phyloP scores from a whole-genome alignment of 2,888 invertebrate genomes.

The Hyalella azteca region DNA sequence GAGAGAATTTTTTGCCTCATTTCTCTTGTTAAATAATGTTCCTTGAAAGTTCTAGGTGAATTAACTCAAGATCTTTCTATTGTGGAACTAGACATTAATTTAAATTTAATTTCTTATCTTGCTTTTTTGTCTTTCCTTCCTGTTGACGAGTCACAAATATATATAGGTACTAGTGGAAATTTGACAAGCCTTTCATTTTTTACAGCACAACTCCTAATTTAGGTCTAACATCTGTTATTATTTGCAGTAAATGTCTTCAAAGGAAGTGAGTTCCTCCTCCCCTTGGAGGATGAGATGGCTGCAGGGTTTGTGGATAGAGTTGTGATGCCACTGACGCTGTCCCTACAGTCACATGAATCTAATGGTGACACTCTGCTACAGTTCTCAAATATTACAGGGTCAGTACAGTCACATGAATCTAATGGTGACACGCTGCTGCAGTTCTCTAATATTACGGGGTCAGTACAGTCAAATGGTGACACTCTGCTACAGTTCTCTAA shows the following conservation, averaged over 20 bases:
- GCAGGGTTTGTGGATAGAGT: background rate
- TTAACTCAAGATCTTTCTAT: too few relatives aligned
- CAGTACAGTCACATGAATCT: conserved; percentile 23
- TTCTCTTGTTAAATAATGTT: too few relatives aligned
- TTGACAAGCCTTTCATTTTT: too few relatives aligned
- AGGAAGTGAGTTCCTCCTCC: conserved; percentile 6
- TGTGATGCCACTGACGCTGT: background rate
- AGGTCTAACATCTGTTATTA: too few relatives aligned
- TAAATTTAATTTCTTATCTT: too few relatives aligned
- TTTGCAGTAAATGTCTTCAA: conserved; percentile 6
- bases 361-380: conserved; percentile 5
- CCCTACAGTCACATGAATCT: conserved; percentile 14
- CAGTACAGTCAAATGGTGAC: background rate
- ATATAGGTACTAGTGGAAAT: too few relatives aligned
- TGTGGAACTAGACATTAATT: too few relatives aligned
- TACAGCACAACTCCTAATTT: too few relatives aligned
- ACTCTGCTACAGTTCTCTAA: conserved; percentile 11
- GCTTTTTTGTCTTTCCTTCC: too few relatives aligned
- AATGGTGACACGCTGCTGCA: conserved; percentile 7
- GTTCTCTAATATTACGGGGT: conserved; percentile 19
- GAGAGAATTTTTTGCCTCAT: too few relatives aligned
- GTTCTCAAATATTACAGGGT: conserved; percentile 22
- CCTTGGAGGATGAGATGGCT: background rate
- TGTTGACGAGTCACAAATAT: too few relatives aligned
- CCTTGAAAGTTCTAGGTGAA: too few relatives aligned